These are phyloP conservation scores for Lycophotia porphyrea DNA, from an alignment of 2,888 invertebrate species.

Conservation along the genomic window DNA sequence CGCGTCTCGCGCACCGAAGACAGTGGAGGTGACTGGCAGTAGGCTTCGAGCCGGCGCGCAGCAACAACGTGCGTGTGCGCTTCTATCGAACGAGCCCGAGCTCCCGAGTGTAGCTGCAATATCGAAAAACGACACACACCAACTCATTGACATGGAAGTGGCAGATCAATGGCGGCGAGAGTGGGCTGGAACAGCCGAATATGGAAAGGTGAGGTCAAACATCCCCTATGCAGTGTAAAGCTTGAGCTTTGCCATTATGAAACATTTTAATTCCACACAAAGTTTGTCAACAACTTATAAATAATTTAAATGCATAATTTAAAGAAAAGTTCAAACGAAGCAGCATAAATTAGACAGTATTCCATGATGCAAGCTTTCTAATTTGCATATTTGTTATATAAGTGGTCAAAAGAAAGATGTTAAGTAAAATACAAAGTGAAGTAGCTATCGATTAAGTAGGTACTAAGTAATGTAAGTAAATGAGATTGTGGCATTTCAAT, in stretches of 20 bases:
- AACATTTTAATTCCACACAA: constrained; percentile 14
- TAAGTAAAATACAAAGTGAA: constrained; percentile 30
- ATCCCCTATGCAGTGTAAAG: constrained; percentile 40
- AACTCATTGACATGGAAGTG: constrained; percentile 83
- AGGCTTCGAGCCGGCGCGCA: constrained; percentile 81
- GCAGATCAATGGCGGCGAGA: constrained; percentile 88
- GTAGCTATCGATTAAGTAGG: constrained; percentile 9
- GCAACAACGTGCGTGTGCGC: constrained; percentile 79
- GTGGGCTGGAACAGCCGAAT: constrained; percentile 89
- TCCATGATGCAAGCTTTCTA: constrained; percentile 52
- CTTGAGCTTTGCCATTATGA: constrained; percentile 7
- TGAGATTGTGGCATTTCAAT: constrained; percentile 76
- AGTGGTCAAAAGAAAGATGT: constrained; percentile 26
- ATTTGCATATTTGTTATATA: constrained; percentile 55
- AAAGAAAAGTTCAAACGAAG: constrained; percentile 35
- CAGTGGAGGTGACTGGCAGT: constrained; percentile 72
- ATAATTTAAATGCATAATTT: constrained; percentile 20
- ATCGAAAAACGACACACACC: constrained; percentile 74
- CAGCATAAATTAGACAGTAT: constrained; percentile 39
- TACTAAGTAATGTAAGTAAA: constrained; percentile 39
- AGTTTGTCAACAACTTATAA: constrained; percentile 44
- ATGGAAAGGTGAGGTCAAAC: constrained; percentile 84
- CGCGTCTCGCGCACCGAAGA: constrained; percentile 71
- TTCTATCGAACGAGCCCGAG: constrained; percentile 74
- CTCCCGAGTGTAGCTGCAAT: constrained; percentile 88